These are phyloP conservation scores for Vollenhovia emeryi DNA, from an alignment of 1,140 invertebrate species.

Conservation along the genomic window DNA sequence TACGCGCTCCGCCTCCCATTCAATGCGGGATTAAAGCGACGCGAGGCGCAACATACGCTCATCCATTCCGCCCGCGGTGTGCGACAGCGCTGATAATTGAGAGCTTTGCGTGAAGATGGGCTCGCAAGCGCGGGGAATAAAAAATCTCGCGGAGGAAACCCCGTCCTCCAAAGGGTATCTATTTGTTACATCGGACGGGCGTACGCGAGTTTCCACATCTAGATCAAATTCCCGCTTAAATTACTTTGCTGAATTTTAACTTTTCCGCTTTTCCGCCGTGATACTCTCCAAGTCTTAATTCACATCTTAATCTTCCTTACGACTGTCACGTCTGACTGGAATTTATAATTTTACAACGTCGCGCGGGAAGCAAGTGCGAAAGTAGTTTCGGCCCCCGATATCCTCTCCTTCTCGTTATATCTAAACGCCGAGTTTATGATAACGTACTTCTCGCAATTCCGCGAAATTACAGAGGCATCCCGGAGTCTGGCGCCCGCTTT, in stretches of 20 bases:
- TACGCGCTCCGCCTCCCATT: background rate
- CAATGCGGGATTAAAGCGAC: slow-evolving; percentile 28
- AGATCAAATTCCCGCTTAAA: slow-evolving; percentile 6
- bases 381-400: background rate
- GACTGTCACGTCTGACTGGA: background rate
- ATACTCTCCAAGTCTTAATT: background rate
- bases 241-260: slow-evolving; percentile 1
- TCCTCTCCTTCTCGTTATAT: slow-evolving; percentile 10
- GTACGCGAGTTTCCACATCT: background rate
- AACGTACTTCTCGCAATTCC: slow-evolving; percentile 44
- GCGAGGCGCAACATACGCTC: background rate
- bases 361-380: background rate
- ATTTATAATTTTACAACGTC: slow-evolving; percentile 32
- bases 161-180: background rate
- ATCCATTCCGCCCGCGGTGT: background rate
- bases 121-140: background rate
- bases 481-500: background rate
- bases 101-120: background rate
- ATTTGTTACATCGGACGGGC: background rate
- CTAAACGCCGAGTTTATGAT: slow-evolving; percentile 36
- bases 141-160: background rate
- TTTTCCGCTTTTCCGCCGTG: background rate
- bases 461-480: slow-evolving; percentile 41
- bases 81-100: slow-evolving; percentile 10
- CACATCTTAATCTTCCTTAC: slow-evolving; percentile 4